Percentiles rank a stretch among this genome's conserved stretches.
Conservation (phyloP, 2,888 invertebrate species). For the Sarcophaga caerulescens region DNA sequence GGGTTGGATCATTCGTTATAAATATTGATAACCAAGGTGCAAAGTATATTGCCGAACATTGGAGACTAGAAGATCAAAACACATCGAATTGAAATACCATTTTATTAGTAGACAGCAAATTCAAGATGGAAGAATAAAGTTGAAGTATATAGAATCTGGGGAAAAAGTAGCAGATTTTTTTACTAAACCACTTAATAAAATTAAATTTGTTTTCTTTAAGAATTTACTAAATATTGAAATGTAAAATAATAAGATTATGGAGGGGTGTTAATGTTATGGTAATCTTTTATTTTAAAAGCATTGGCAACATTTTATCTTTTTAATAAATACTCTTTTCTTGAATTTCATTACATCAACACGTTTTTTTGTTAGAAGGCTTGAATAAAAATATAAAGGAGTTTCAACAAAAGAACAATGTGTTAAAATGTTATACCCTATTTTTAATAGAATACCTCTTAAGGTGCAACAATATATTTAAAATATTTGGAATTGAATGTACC, state of each 20-base stretch:
- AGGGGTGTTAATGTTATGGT: not conserved
- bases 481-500: too few relatives aligned
- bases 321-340: too few relatives aligned
- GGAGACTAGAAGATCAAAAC: constrained; percentile 27
- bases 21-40: constrained; percentile 29
- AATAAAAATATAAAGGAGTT: too few relatives aligned
- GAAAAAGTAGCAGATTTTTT: constrained; percentile 4
- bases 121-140: not conserved
- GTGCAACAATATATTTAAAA: too few relatives aligned
- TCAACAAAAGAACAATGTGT: too few relatives aligned
- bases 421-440: too few relatives aligned
- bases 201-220: constrained; percentile 26
- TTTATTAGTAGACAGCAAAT: constrained; percentile 30
- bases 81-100: constrained; percentile 24
- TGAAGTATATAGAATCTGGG: constrained; percentile 17
- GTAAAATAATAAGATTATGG: constrained; percentile 11
- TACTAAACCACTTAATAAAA: constrained; percentile 14
- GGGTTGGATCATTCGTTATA: constrained; percentile 1
- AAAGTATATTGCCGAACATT: constrained; percentile 26
- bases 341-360: too few relatives aligned
- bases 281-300: too few relatives aligned
- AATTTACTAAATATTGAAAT: constrained; percentile 14
- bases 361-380: too few relatives aligned
- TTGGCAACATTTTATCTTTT: too few relatives aligned
- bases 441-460: too few relatives aligned